Percentiles rank a stretch among this genome's conserved stretches.
Evolutionary conservation across 2,113 vertebrate genomes (phyloP).

Genomic region (Murina feae): DNA sequence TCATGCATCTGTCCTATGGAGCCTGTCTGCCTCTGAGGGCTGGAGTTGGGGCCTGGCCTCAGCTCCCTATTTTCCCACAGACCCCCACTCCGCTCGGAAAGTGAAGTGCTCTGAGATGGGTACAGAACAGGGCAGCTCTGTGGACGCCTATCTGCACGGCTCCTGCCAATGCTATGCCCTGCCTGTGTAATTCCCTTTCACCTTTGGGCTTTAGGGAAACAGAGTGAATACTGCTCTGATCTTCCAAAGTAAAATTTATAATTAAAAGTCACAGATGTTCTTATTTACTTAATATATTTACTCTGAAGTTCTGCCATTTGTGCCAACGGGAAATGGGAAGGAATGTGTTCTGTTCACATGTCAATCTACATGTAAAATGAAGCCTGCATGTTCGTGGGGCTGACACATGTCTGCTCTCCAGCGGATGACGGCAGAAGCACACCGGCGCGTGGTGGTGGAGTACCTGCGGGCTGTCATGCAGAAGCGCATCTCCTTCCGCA

Average conservation of each 20-base stretch:
- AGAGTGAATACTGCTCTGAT: background rate
- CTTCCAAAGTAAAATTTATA: background rate
- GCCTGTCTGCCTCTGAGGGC: background rate
- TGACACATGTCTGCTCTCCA: slow-evolving; percentile 54
- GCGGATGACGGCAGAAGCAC: slow-evolving; percentile 93
- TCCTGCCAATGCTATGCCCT: background rate
- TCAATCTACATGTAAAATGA: background rate
- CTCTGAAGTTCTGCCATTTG: background rate
- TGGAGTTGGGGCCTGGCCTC: background rate
- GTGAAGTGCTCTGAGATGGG: background rate
- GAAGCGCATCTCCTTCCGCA: slow-evolving; percentile 94
- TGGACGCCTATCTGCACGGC: background rate
- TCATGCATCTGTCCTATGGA: background rate
- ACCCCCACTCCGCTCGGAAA: fast-evolving
- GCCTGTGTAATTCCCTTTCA: background rate
- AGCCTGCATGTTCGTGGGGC: background rate
- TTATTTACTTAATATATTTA: background rate
- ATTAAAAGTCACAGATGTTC: background rate
- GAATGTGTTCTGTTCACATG: background rate
- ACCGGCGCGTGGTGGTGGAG: slow-evolving; percentile 93
- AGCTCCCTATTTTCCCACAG: background rate
- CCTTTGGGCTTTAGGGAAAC: background rate
- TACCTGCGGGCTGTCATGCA: slow-evolving; percentile 96
- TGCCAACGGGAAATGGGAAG: background rate
- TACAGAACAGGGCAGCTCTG: too few species aligned